Base-by-base conservation (phyloP, 2,888 invertebrate genomes). In the Sialis fuliginosa region DNA sequence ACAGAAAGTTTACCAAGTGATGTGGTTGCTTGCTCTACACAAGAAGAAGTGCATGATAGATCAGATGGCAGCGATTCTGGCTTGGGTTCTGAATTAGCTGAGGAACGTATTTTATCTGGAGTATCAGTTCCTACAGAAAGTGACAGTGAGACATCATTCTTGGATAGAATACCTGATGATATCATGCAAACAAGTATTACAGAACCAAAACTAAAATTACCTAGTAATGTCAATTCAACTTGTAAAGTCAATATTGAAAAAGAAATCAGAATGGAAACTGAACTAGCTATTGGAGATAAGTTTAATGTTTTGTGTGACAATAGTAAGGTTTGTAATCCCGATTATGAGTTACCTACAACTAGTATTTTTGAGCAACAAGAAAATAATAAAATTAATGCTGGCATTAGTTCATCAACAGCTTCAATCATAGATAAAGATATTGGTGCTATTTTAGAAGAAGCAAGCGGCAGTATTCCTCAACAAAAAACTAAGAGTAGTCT, bases 61-160 rank as follows among this genome's bases (percentile, higher is more conserved):
- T 85, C 84, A 39, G 86, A 87, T 59, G 84, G 86, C 6, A 87
- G 87, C 46, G 88, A 88, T 63, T 88, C 86, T 0, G 88, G 88
- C 0, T 63, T 88, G 33, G 87, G 87, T 10, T 79, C 80, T 34
- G 88, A 88, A 65, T 71, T 79, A 47, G 68, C 71, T 47, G 80
- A 81, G 51, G 80, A 79, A 55, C 52, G 58, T 33, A 52, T 53
- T 6, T 55, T 55, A 33, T 48, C 57, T 4, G 50, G 51, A 32
- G 48, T 53, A 31, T 51, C 54, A 7, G 54, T 54, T 45, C 53
- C 60, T 12, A 57, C 53, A 31, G 64, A 62, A 53, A 71, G 70
- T 52, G 71, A 72, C 52, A 68, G 67, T 41, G 72, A 72, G 55
- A 68, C 69, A 1, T 68, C 67, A 5, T 71, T 73, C 55, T 60